A percentile compares a stretch with the other conserved stretches of the same genome.
Evolutionary conservation across 2,797 vertebrate genomes (phyloP).

Genomic region (Paguma larvata): DNA sequence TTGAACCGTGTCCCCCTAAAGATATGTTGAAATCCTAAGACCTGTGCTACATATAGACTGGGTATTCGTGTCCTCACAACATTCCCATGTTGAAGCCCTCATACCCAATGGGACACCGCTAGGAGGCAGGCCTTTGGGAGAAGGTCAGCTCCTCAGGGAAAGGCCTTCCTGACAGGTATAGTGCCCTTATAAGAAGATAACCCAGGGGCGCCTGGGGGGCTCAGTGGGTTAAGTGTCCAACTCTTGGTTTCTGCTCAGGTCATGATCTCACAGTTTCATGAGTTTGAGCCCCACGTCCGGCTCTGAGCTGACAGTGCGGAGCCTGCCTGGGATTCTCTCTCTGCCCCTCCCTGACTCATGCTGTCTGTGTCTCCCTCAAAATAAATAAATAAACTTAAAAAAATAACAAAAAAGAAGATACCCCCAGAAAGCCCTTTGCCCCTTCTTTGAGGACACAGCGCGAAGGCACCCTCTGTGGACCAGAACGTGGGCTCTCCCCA

Average conservation of each 20-base stretch:
- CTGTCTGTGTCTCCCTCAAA: too few relatives aligned
- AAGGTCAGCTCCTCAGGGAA: neutral
- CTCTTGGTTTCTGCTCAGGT: too few relatives aligned
- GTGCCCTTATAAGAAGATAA: neutral
- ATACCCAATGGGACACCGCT: too few relatives aligned
- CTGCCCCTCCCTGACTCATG: too few relatives aligned
- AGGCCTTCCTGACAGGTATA: neutral
- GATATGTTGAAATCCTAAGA: neutral
- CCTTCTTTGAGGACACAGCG: neutral
- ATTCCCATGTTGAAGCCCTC: neutral
- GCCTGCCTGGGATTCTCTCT: too few relatives aligned
- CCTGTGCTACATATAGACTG: neutral
- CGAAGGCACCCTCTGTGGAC: neutral
- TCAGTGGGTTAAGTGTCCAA: too few relatives aligned
- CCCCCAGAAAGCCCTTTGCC: neutral
- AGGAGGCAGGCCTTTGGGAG: neutral
- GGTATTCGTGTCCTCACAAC: rapidly evolving
- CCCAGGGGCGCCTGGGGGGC: too few relatives aligned
- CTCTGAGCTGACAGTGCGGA: too few relatives aligned
- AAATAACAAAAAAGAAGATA: neutral
- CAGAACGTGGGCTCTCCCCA: neutral
- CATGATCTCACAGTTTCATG: too few relatives aligned
- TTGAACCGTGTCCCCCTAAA: neutral
- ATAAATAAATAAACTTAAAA: too few relatives aligned
- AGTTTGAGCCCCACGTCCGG: too few relatives aligned